A percentile compares a stretch with the other conserved stretches of the same genome.
phyloP scores from a whole-genome alignment of 1,140 invertebrate species.

The Brachystomella parvula region DNA sequence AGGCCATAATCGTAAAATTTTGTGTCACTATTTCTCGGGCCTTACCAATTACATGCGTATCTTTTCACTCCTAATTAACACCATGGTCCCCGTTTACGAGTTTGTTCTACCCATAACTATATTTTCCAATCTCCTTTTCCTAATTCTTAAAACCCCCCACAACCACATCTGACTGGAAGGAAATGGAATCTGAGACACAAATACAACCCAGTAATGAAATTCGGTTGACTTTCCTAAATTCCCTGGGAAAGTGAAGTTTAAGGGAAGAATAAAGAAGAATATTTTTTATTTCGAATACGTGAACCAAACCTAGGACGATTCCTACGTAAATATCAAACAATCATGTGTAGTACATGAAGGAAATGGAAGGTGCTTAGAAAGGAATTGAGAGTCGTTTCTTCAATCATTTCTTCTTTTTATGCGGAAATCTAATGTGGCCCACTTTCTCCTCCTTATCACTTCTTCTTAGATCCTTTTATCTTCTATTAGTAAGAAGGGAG shows the following conservation, averaged over 20 bases:
- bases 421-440: not conserved
- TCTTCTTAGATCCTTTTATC: too few relatives aligned
- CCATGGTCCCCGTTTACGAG: conserved; percentile 1
- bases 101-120: not conserved
- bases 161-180: not conserved
- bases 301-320: not conserved
- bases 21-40: conserved; percentile 10
- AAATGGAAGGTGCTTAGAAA: too few relatives aligned
- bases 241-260: too few relatives aligned
- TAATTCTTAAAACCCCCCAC: not conserved
- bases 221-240: not conserved
- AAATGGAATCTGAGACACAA: not conserved
- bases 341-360: not conserved
- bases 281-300: not conserved
- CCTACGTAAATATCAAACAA: not conserved
- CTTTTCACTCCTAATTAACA: conserved; percentile 14
- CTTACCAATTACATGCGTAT: conserved; percentile 14
- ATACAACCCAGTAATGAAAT: not conserved
- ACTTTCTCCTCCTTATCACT: not conserved
- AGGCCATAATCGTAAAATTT: conserved; percentile 28
- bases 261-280: too few relatives aligned
- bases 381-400: not conserved
- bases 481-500: too few relatives aligned
- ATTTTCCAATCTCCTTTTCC: not conserved
- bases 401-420: not conserved